A percentile compares a stretch with the other conserved stretches of the same genome.
phyloP scores from a whole-genome alignment of 2,797 vertebrate species.

The Podarcis siculus region DNA sequence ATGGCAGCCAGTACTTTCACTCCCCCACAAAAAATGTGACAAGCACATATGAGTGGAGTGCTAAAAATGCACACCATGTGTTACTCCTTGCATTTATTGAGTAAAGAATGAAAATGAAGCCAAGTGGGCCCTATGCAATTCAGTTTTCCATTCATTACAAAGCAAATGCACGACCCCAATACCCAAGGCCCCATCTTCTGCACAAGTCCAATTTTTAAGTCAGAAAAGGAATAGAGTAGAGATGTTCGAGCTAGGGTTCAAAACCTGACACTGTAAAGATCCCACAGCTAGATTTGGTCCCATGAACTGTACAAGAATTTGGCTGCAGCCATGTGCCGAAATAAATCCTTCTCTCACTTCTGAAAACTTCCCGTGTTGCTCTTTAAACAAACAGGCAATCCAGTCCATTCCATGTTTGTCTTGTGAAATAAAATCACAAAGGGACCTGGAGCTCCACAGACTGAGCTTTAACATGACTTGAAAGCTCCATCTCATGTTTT shows the following conservation, averaged over 20 bases:
- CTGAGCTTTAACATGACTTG: not conserved
- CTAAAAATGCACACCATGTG: not conserved
- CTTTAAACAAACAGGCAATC: not conserved
- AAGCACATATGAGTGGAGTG: not conserved
- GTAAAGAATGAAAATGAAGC: not conserved
- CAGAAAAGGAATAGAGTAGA: not conserved
- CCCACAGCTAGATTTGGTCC: not conserved
- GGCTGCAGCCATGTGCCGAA: not conserved
- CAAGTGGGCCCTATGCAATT: not conserved
- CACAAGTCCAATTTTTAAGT: not conserved
- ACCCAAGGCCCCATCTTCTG: not conserved
- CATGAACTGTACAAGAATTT: not conserved
- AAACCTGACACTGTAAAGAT: not conserved
- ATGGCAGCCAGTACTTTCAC: not conserved
- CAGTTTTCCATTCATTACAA: not conserved
- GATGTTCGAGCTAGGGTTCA: not conserved
- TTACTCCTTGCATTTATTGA: not conserved
- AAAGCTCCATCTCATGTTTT: not conserved
- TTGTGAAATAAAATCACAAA: not conserved
- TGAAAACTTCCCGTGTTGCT: not conserved
- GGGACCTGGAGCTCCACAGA: not conserved
- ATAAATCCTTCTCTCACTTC: not conserved
- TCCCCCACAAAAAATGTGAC: not conserved
- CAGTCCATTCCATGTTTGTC: not conserved
- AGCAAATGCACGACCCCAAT: not conserved